Percentiles rank a stretch among this genome's conserved stretches.
Conservation (phyloP, 2,797 vertebrate genomes). For the Pampus argenteus region DNA sequence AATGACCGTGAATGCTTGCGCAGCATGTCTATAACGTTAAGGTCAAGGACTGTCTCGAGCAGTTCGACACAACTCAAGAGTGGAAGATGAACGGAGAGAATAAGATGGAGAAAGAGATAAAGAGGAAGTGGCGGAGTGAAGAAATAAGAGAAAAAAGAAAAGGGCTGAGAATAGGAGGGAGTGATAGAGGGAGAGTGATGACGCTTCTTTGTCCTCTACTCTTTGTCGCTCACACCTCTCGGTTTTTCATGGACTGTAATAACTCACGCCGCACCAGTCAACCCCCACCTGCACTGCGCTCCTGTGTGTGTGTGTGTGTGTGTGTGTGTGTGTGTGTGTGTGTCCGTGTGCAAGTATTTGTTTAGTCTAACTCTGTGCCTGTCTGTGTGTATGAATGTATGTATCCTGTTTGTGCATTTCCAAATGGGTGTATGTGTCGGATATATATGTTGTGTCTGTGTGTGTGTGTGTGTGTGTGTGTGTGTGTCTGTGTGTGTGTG, state of each 20-base stretch:
- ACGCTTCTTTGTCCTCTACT: slow-evolving; percentile 75
- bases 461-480: slow-evolving; percentile 12
- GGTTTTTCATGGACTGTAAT: slow-evolving; percentile 66
- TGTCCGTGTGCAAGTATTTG: neutral
- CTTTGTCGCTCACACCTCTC: slow-evolving; percentile 68
- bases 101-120: slow-evolving; percentile 30
- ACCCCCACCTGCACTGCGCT: slow-evolving; percentile 56
- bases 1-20: slow-evolving; percentile 70
- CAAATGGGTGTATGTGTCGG: slow-evolving; percentile 15
- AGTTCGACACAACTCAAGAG: slow-evolving; percentile 38
- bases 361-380: slow-evolving; percentile 4
- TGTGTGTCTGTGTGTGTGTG: slow-evolving; percentile 5
- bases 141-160: neutral
- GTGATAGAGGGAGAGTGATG: slow-evolving; percentile 24
- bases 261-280: slow-evolving; percentile 60
- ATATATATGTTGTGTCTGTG: slow-evolving; percentile 11
- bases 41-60: slow-evolving; percentile 78
- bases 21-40: slow-evolving; percentile 66
- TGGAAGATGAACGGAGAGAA: slow-evolving; percentile 41
- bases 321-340: neutral
- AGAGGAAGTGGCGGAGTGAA: slow-evolving; percentile 10
- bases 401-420: slow-evolving; percentile 17
- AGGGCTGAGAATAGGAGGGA: neutral
- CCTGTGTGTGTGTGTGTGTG: neutral
- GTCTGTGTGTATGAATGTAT: neutral